Evolutionary conservation across 2,888 invertebrate genomes (phyloP).

Genomic region (Tipula lateralis): DNA sequence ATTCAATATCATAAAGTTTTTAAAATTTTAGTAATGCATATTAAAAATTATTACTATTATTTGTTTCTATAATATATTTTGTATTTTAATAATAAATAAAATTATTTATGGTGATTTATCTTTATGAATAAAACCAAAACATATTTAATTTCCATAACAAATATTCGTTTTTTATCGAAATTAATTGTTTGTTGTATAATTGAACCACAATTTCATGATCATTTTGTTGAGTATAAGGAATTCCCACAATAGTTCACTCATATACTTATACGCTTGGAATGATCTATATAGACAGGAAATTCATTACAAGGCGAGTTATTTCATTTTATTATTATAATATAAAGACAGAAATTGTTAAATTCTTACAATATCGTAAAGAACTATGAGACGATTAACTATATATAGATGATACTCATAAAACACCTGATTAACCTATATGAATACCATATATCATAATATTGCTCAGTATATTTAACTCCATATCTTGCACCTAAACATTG

Average conservation of each 20-base stretch:
- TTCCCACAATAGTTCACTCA: neutral
- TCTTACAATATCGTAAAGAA: too few relatives aligned
- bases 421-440: too few relatives aligned
- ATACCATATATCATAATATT: too few relatives aligned
- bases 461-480: too few relatives aligned
- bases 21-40: neutral
- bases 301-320: too few relatives aligned
- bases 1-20: neutral
- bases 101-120: constrained; percentile 19
- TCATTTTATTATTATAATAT: too few relatives aligned
- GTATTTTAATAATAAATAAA: neutral
- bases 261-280: too few relatives aligned
- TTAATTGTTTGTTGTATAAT: neutral
- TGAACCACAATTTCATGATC: neutral
- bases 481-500: too few relatives aligned
- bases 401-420: too few relatives aligned
- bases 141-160: neutral
- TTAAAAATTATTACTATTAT: constrained; percentile 24
- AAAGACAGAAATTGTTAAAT: too few relatives aligned
- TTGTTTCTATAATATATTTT: neutral
- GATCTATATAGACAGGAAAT: too few relatives aligned
- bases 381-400: too few relatives aligned
- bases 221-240: neutral
- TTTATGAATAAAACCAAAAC: neutral
- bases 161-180: neutral